phyloP scores from a whole-genome alignment of 2,797 vertebrate species.

The Liasis olivaceus region DNA sequence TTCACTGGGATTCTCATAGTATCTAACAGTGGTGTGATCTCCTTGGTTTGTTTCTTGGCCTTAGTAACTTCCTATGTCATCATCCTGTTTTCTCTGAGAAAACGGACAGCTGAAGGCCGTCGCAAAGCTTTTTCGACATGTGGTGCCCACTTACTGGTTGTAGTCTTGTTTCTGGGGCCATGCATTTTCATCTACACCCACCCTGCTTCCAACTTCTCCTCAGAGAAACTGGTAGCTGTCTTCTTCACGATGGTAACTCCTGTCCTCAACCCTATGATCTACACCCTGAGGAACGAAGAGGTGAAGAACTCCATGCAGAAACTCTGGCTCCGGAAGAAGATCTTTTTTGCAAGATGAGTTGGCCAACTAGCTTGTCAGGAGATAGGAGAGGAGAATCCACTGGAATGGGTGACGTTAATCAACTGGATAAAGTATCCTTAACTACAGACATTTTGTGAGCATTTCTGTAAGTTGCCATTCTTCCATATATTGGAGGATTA shows the following conservation, averaged over 20 bases:
- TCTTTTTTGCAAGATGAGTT: conserved; percentile 36
- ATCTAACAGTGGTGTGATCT: conserved; percentile 68
- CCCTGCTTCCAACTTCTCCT: conserved; percentile 46
- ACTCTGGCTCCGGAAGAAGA: conserved; percentile 42
- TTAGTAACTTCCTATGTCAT: conserved; percentile 60
- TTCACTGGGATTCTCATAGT: conserved; percentile 66
- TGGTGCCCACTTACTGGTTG: conserved; percentile 59
- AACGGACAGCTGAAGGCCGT: conserved; percentile 46
- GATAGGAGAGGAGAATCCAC: background rate
- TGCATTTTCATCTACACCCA: conserved; percentile 62
- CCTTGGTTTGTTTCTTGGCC: conserved; percentile 63
- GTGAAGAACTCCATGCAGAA: conserved; percentile 59
- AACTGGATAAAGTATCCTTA: background rate
- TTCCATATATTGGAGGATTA: too few relatives aligned
- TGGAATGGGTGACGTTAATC: too few relatives aligned
- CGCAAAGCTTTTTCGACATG: conserved; percentile 65
- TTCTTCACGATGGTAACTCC: conserved; percentile 64
- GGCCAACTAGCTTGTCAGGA: background rate
- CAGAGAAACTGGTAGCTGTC: conserved; percentile 61
- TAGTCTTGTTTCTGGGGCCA: conserved; percentile 59
- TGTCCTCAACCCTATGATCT: conserved; percentile 63
- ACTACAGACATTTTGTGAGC: too few relatives aligned
- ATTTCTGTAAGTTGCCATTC: too few relatives aligned
- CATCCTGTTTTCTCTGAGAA: conserved; percentile 58
- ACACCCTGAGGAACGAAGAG: conserved; percentile 63